Evolutionary conservation across 2,888 invertebrate species (phyloP).

Genomic region (Candidula unifasciata): DNA sequence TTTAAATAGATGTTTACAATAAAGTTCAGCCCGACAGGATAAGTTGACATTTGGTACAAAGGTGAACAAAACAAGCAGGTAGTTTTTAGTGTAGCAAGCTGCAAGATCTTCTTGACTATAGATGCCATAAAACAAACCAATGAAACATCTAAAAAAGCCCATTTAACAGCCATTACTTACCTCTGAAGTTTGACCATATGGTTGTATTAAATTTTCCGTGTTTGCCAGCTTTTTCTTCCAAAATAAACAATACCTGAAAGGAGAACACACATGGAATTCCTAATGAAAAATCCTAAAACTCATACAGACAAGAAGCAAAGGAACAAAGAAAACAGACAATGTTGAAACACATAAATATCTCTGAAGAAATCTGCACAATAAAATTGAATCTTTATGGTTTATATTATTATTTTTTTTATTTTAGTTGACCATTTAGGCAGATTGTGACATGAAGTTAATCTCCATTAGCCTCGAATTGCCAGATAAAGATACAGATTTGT

Average conservation of each 20-base stretch:
- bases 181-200: constrained; percentile 27
- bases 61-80: too few species aligned
- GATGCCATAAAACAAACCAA: background rate
- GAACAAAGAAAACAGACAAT: background rate
- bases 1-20: too few species aligned
- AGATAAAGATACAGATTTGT: too few species aligned
- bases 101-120: too few species aligned
- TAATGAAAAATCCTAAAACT: background rate
- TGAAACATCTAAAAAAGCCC: constrained; percentile 1
- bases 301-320: background rate
- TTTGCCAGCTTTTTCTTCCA: background rate
- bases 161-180: constrained; percentile 1
- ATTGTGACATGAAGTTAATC: background rate
- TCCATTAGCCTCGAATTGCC: too few species aligned
- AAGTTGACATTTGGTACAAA: too few species aligned
- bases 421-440: background rate
- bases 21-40: too few species aligned
- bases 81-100: too few species aligned
- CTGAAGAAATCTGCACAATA: too few species aligned
- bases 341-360: background rate
- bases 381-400: too few species aligned
- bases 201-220: constrained; percentile 14
- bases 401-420: too few species aligned
- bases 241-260: background rate
- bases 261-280: background rate